phyloP scores from a whole-genome alignment of 2,888 invertebrate genomes.

The Rambutsinella grinnellia region DNA sequence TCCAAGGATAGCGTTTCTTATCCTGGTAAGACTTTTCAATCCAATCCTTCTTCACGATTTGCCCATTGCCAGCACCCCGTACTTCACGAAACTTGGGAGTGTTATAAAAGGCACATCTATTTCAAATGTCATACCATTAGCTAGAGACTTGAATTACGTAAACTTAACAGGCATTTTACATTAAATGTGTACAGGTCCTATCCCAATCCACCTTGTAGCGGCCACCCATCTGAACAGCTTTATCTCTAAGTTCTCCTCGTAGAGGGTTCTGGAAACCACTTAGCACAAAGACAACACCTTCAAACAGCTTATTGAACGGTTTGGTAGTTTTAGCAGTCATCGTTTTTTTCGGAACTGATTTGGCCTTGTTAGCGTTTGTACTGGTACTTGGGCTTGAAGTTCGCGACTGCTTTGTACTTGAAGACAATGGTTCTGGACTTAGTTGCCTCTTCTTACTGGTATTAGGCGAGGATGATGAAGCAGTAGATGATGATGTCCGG shows the following conservation, averaged over 20 bases:
- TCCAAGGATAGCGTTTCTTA: slow-evolving; percentile 78
- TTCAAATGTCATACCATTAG: slow-evolving; percentile 65
- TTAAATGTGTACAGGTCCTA: slow-evolving; percentile 82
- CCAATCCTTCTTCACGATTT: slow-evolving; percentile 83
- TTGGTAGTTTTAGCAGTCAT: slow-evolving; percentile 66
- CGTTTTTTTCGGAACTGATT: slow-evolving; percentile 23
- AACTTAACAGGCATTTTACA: slow-evolving; percentile 74
- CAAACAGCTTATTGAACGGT: slow-evolving; percentile 75
- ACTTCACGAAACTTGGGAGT: slow-evolving; percentile 89
- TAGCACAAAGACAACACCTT: slow-evolving; percentile 81
- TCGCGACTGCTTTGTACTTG: not conserved
- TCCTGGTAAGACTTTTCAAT: slow-evolving; percentile 76
- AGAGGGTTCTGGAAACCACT: slow-evolving; percentile 90
- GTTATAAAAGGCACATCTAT: slow-evolving; percentile 88
- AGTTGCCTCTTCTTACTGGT: slow-evolving; percentile 15
- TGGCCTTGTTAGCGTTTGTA: too few species aligned
- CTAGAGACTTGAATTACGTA: not conserved
- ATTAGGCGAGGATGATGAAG: too few species aligned
- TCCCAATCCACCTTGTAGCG: slow-evolving; percentile 84
- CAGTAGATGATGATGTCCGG: too few species aligned
- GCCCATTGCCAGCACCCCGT: slow-evolving; percentile 72
- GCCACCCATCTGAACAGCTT: slow-evolving; percentile 84
- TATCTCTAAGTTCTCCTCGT: slow-evolving; percentile 77
- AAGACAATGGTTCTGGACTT: slow-evolving; percentile 7
- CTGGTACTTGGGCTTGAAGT: slow-evolving; percentile 18